Percentiles rank a stretch among this genome's conserved stretches.
phyloP scores from a whole-genome alignment of 2,113 vertebrate species.

The Aplodontia rufa region DNA sequence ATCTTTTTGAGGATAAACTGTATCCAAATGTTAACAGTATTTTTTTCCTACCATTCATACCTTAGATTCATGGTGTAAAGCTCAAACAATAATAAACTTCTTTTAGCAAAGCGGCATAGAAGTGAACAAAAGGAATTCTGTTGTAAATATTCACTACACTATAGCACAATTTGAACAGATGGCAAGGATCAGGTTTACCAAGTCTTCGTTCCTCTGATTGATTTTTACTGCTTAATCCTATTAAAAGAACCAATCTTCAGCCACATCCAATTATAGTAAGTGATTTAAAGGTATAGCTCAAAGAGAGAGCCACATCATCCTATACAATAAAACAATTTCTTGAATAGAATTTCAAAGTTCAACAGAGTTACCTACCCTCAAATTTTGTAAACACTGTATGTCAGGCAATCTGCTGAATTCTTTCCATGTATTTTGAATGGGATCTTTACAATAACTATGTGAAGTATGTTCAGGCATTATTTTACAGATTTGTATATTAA shows the following conservation, averaged over 20 bases:
- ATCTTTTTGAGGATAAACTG: background rate
- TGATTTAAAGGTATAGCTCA: slow-evolving; percentile 20
- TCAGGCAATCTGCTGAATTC: background rate
- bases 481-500: slow-evolving; percentile 6
- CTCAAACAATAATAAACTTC: slow-evolving; percentile 7
- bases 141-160: slow-evolving; percentile 1
- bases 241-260: background rate
- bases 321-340: background rate
- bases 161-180: background rate
- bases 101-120: background rate
- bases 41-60: background rate
- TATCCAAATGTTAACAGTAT: background rate
- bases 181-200: background rate
- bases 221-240: background rate
- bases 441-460: background rate
- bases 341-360: slow-evolving; percentile 26
- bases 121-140: background rate
- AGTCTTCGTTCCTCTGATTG: background rate
- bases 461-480: background rate
- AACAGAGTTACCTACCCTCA: background rate
- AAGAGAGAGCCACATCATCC: background rate
- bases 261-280: background rate
- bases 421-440: background rate
- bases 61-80: background rate
- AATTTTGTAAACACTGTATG: background rate